These are phyloP conservation scores for Taxidea taxus DNA, from an alignment of 2,113 vertebrate genomes.

Conservation along the genomic window DNA sequence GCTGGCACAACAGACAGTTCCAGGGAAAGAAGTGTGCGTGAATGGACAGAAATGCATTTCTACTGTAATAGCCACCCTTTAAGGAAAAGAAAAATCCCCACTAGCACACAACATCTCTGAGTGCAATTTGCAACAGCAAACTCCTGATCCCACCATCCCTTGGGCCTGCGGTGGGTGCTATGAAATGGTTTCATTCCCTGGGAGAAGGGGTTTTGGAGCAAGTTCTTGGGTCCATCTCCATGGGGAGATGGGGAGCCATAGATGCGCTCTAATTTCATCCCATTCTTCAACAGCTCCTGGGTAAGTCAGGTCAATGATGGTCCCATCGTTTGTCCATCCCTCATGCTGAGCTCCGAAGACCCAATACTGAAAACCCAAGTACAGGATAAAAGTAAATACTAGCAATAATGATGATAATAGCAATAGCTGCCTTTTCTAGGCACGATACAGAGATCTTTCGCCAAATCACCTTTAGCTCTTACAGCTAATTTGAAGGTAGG, in stretches of 20 bases:
- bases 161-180: background rate
- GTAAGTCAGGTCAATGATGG: background rate
- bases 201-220: background rate
- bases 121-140: background rate
- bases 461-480: background rate
- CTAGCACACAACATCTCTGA: background rate
- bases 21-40: background rate
- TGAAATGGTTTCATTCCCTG: background rate
- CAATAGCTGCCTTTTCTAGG: background rate
- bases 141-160: background rate
- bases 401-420: background rate
- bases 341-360: background rate
- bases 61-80: background rate
- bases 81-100: background rate
- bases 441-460: background rate
- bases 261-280: background rate
- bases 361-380: background rate
- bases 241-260: too few species aligned
- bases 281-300: background rate
- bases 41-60: background rate
- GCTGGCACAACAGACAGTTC: slow-evolving; percentile 6
- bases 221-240: background rate
- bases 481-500: background rate
- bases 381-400: background rate
- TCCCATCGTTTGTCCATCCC: background rate